Percentiles rank a stretch among this genome's conserved stretches.
Evolutionary conservation across 2,797 vertebrate genomes (phyloP).

Genomic region (Muscicapa striata): DNA sequence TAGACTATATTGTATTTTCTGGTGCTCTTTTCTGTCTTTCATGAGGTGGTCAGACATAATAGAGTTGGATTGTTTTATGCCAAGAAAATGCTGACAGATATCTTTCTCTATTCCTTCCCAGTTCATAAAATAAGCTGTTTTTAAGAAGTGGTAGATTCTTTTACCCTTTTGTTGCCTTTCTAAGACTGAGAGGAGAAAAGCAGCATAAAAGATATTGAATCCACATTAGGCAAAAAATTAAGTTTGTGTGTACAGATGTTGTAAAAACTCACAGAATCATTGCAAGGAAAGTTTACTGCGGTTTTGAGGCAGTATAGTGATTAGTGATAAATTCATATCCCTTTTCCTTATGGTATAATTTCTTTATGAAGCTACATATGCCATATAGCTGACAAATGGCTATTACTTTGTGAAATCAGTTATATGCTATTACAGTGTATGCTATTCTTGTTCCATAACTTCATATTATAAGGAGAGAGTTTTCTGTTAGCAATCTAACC

Average conservation of each 20-base stretch:
- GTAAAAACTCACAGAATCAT: neutral
- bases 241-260: neutral
- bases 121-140: neutral
- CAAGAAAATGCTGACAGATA: neutral
- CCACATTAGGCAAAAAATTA: neutral
- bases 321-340: neutral
- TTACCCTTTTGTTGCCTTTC: neutral
- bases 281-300: neutral
- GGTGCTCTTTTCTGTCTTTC: neutral
- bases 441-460: neutral
- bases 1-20: neutral
- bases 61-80: neutral
- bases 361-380: neutral
- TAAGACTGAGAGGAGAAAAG: neutral
- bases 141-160: neutral
- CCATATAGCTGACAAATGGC: neutral
- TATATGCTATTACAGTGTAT: neutral
- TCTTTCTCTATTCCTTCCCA: neutral
- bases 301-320: neutral
- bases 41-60: rapidly evolving
- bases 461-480: neutral
- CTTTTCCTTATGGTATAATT: neutral
- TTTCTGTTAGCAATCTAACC: neutral
- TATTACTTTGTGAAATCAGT: neutral
- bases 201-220: neutral